A percentile compares a stretch with the other conserved stretches of the same genome.
phyloP scores from a whole-genome alignment of 92 coral and sea anemone species.

The Zoanthus gigantus region DNA sequence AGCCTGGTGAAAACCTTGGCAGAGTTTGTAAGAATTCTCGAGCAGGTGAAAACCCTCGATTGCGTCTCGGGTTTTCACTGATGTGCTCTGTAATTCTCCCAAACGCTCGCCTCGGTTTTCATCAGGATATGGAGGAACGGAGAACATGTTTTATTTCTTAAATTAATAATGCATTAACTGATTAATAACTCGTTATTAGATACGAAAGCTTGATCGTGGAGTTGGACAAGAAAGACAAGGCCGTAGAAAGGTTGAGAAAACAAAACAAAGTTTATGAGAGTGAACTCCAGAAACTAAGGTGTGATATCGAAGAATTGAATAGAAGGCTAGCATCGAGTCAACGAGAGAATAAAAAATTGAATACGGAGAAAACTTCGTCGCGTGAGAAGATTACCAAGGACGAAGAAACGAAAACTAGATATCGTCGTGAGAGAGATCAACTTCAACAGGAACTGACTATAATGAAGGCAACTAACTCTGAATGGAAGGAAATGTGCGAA shows the following conservation, averaged over 20 bases:
- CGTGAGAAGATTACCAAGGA: slow-evolving; percentile 68
- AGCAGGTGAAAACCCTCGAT: too few species aligned
- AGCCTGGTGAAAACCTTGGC: too few species aligned
- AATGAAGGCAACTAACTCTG: slow-evolving; percentile 83
- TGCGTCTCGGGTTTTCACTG: too few species aligned
- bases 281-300: slow-evolving; percentile 82
- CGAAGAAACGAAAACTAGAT: slow-evolving; percentile 65
- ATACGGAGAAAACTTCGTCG: slow-evolving; percentile 57
- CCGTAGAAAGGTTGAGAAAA: slow-evolving; percentile 69
- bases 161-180: too few species aligned
- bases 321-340: slow-evolving; percentile 76
- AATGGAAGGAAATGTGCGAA: slow-evolving; percentile 95
- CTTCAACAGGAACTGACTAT: slow-evolving; percentile 72
- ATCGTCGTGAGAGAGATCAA: slow-evolving; percentile 76
- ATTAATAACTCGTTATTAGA: neutral
- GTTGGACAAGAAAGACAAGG: slow-evolving; percentile 71
- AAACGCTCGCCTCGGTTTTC: too few species aligned
- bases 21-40: too few species aligned
- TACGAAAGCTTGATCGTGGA: slow-evolving; percentile 66
- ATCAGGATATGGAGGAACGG: too few species aligned
- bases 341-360: slow-evolving; percentile 77
- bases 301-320: slow-evolving; percentile 69
- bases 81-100: too few species aligned
- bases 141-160: too few species aligned
- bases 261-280: slow-evolving; percentile 74